These are phyloP conservation scores for Leucophenga varia DNA, from an alignment of 1,140 invertebrate genomes.

Conservation along the genomic window DNA sequence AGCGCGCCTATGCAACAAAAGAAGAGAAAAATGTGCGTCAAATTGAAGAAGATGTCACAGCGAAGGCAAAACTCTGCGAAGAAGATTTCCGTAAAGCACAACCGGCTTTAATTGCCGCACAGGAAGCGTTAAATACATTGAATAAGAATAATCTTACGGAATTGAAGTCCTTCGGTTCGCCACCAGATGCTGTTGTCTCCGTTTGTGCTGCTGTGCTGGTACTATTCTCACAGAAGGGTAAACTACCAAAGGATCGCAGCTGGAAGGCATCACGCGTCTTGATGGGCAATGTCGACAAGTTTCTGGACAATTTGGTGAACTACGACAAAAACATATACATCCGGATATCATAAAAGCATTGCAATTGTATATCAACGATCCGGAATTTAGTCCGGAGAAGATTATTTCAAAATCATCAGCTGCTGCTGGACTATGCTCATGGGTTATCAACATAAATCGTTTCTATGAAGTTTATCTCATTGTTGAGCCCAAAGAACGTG, in stretches of 20 bases:
- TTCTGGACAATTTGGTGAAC: conserved; percentile 80
- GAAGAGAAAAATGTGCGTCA: conserved; percentile 89
- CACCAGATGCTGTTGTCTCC: conserved; percentile 78
- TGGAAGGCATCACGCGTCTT: conserved; percentile 91
- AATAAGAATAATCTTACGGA: conserved; percentile 95
- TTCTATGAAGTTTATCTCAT: conserved; percentile 91
- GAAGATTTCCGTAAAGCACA: conserved; percentile 88
- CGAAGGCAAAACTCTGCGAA: conserved; percentile 83
- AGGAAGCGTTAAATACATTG: conserved; percentile 87
- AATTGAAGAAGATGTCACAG: conserved; percentile 83
- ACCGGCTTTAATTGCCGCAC: conserved; percentile 84
- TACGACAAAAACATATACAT: conserved; percentile 93
- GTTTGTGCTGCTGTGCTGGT: conserved; percentile 87
- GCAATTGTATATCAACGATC: conserved; percentile 61
- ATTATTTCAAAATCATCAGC: conserved; percentile 82
- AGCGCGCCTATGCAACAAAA: conserved; percentile 77
- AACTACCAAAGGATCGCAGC: conserved; percentile 87
- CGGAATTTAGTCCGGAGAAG: conserved; percentile 84
- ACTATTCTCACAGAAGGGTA: conserved; percentile 80
- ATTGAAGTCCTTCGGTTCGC: conserved; percentile 88
- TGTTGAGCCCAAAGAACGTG: conserved; percentile 85
- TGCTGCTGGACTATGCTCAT: conserved; percentile 87
- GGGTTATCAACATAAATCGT: conserved; percentile 90
- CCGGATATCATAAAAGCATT: conserved; percentile 79
- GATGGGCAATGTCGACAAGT: conserved; percentile 81